A percentile compares a stretch with the other conserved stretches of the same genome.
Evolutionary conservation across 1,140 invertebrate genomes (phyloP).

Genomic region (Temnothorax curvispinosus): DNA sequence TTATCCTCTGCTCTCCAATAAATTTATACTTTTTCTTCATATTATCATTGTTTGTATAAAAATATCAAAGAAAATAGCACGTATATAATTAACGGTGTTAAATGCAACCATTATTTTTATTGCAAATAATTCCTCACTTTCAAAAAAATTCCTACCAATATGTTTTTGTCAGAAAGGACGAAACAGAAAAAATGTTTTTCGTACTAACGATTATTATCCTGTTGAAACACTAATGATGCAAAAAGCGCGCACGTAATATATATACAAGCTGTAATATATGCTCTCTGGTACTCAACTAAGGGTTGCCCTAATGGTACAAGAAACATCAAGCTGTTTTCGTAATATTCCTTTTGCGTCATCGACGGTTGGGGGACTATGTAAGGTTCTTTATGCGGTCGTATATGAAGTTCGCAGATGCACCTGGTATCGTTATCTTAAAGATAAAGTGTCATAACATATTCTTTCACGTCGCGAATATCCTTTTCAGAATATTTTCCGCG

Average conservation of each 20-base stretch:
- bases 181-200: slow-evolving; percentile 6
- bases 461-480: neutral
- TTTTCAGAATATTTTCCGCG: neutral
- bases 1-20: neutral
- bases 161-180: neutral
- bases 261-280: neutral
- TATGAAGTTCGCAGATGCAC: slow-evolving; percentile 29
- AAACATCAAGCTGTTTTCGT: slow-evolving; percentile 48
- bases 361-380: slow-evolving; percentile 8
- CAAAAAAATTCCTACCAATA: neutral
- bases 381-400: slow-evolving; percentile 37
- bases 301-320: slow-evolving; percentile 47
- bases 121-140: neutral
- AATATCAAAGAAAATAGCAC: neutral
- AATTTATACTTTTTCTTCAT: neutral
- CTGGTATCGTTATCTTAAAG: slow-evolving; percentile 43
- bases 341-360: slow-evolving; percentile 51
- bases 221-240: slow-evolving; percentile 33
- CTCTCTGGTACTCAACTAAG: slow-evolving; percentile 4
- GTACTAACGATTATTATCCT: slow-evolving; percentile 31
- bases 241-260: slow-evolving; percentile 29
- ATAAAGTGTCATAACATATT: slow-evolving; percentile 27
- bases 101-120: neutral
- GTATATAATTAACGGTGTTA: neutral
- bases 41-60: neutral